Base-by-base conservation (phyloP, 2,797 vertebrate species). In the Cirrhinus mrigala region DNA sequence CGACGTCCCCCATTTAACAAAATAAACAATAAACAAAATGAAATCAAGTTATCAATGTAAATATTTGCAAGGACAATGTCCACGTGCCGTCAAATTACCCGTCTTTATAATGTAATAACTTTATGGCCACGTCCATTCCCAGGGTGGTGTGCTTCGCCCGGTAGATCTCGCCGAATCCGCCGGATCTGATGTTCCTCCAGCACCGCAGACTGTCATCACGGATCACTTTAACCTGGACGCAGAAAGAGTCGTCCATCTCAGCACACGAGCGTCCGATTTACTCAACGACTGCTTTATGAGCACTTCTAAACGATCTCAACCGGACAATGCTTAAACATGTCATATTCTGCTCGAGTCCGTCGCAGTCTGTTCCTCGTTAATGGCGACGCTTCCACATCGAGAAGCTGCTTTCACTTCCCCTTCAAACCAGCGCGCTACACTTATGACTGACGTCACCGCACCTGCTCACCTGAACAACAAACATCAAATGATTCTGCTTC, bases 141-240 rank as follows among this genome's bases (percentile, higher is more conserved):
- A 91, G 92, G 14, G 27, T 14, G 2, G 1, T 54, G 79, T 95
- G 94, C 58, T 91, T 89, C 86, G 91, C 94, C 71, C 87, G 93
- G 86, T 89, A 90, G 80, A 96, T 89, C 73, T 93, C 71, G 3
- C 95, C 95, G 0, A 96, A 96, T 0, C 95, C 95, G 1, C 95
- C 95, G 0, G 80, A 82, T 60, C 87, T 94, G 77, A 94, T 92
- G 68, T 27, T n/a, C 9, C 14, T 0, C 94, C 93, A 95, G 64
- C 3, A 18, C 1, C 62, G 29, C 24, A 95, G 89, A 81, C 22
- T 62, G 33, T 88, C 88, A 6, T 90, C 87, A 3, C 14, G 50
- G 4, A 95, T 88, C 54, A 89, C 0, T 1, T 0, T 0, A 0
- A 85, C 70, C 16, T 6, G 0, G 11, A 15, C 0, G 48, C 4